Base-by-base conservation (phyloP, 2,113 vertebrate species). In the Microcebus lehilahytsara region DNA sequence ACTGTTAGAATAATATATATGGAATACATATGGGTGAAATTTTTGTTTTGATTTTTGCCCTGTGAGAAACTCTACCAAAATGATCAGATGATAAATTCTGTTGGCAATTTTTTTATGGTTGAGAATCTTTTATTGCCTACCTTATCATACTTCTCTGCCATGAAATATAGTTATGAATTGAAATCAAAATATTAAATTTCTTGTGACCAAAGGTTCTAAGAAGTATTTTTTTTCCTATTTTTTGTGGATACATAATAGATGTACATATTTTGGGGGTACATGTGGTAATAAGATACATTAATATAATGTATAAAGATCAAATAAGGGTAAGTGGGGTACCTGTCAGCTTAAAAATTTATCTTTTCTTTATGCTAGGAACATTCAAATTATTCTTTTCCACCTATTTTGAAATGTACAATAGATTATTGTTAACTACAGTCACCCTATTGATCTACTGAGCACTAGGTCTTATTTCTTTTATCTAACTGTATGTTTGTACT, bases 151-250 rank as follows among this genome's bases (percentile, higher is more conserved):
- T 71, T 92, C 69, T 66, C 74, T 95, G 87, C 56, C 58, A 91
- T 85, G 94, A 94, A 85, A 89, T 85, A n/a, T 25, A 60, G 46
- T 91, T 86, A 83, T 72, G 67, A 92, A 83, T 81, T 42, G 37
- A 96, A 91, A 60, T 86, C 6, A 71, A 96, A 81, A 79, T 56
- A 72, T 56, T 93, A 77, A 32, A 77, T 69, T 95, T 91, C 66
- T 56, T 74, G 22, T 46, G 51, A 78, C 56, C 3, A 30, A 93
- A 91, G 8, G 12, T 49, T 93, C 72, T 90, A 67, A 89, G 80
- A 13, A 30, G 27, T 30, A 4, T 56, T 93, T 85, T 86, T 86
- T 71, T 74, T 42, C 11, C 37, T 74, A 23, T 74, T 74, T 27
- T 74, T 74, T 14, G 27, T 74, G 42, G 40, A 42, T 74, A 74